Conservation (phyloP, 1,140 invertebrate genomes). For the Orchesella cincta region DNA sequence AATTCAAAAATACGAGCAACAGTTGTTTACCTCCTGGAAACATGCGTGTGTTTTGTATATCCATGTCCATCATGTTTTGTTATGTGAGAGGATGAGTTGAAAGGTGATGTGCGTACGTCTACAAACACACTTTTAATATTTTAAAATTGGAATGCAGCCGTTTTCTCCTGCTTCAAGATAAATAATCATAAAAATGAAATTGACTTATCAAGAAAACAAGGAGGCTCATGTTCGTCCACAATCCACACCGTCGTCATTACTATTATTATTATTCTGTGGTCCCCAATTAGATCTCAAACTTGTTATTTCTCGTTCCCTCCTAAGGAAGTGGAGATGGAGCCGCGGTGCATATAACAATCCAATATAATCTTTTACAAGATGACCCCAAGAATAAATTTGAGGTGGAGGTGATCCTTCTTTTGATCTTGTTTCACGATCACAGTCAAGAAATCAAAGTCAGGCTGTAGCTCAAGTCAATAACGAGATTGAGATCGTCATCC, state of each 20-base stretch:
- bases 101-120: not conserved
- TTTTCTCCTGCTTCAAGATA: slow-evolving; percentile 12
- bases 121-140: slow-evolving; percentile 9
- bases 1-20: not conserved
- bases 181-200: slow-evolving; percentile 25
- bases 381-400: slow-evolving; percentile 16
- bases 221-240: not conserved
- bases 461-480: not conserved
- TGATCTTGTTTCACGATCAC: not conserved
- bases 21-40: slow-evolving; percentile 26
- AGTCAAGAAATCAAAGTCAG: not conserved
- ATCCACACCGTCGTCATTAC: not conserved
- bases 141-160: not conserved
- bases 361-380: slow-evolving; percentile 8
- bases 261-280: slow-evolving; percentile 7
- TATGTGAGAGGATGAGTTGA: not conserved
- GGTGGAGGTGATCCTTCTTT: not conserved
- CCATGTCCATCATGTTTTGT: not conserved
- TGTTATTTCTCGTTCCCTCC: not conserved
- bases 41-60: slow-evolving; percentile 18
- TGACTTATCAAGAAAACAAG: slow-evolving; percentile 29
- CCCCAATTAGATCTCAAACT: slow-evolving; percentile 23
- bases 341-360: not conserved
- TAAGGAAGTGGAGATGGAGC: not conserved
- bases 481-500: not conserved